Evolutionary conservation across 37 sponge, comb jelly and placozoan genomes (phyloP), one percentile per base, ranked within the genome.

Genomic region (Cliona cf. orientalis): DNA sequence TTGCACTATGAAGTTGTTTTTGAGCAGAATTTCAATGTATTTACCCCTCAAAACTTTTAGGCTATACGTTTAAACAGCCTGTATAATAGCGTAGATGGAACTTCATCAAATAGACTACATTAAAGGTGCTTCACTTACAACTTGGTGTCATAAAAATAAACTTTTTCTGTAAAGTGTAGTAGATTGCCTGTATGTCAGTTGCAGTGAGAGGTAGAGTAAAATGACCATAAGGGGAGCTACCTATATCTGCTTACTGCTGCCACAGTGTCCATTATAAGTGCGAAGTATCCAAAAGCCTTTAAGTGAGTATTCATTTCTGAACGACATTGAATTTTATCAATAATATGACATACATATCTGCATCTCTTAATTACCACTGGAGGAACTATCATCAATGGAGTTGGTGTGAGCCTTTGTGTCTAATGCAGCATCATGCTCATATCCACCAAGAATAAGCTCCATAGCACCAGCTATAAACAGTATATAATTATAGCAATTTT

Each of bases 81-180:
- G n/a, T n/a, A n/a, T n/a, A n/a, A n/a, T n/a, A n/a, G n/a, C n/a
- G n/a, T n/a, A n/a, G n/a, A n/a, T n/a, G n/a, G n/a, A n/a, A n/a
- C n/a, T n/a, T n/a, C n/a, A n/a, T n/a, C n/a, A n/a, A n/a, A n/a
- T n/a, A n/a, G n/a, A n/a, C n/a, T n/a, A n/a, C n/a, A n/a, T n/a
- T n/a, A n/a, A n/a, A n/a, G n/a, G n/a, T n/a, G n/a, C n/a, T n/a
- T n/a, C n/a, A n/a, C 83, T 70, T 42, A 90, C 90, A 78, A 42
- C 63, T 74, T 55, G 45, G 65, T 25, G 39, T 37, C 3, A 66
- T 79, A 57, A 91, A 95, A 29, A 95, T 77, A 34, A 83, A 86
- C 46, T 49, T 78, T 85, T 91, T 91, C 58, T 95, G 96, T 22
- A 83, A 11, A 0, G 82, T 17, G 1, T 86, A 41, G 42, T 78